A percentile compares a stretch with the other conserved stretches of the same genome.
Evolutionary conservation across 2,797 vertebrate genomes (phyloP).

Genomic region (Oophaga sylvatica): DNA sequence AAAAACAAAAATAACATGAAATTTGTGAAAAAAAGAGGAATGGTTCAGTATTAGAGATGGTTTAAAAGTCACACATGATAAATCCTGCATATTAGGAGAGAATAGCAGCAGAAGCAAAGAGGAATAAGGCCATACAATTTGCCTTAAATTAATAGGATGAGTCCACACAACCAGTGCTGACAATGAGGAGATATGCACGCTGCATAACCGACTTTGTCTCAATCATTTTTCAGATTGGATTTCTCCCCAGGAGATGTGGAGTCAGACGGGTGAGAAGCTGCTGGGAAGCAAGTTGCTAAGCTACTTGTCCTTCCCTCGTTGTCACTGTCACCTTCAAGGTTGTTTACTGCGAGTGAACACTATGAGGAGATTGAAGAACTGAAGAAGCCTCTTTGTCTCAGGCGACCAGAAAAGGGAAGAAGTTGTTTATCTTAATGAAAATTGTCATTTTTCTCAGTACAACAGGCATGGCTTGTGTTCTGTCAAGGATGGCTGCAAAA

Average conservation of each 20-base stretch:
- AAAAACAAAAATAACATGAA: neutral
- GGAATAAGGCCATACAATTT: constrained; percentile 31
- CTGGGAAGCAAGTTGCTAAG: neutral
- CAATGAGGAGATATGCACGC: constrained; percentile 50
- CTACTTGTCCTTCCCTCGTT: constrained; percentile 52
- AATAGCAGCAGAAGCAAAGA: constrained; percentile 34
- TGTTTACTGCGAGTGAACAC: constrained; percentile 51
- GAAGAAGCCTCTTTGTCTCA: neutral
- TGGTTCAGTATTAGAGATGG: neutral
- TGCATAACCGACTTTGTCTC: constrained; percentile 47
- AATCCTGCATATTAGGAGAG: neutral
- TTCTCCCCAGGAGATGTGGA: constrained; percentile 52
- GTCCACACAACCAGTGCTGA: constrained; percentile 49
- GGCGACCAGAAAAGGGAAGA: neutral
- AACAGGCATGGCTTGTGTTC: neutral
- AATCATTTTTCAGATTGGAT: constrained; percentile 60
- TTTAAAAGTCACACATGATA: constrained; percentile 10
- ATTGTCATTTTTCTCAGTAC: constrained; percentile 57
- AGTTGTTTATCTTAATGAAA: constrained; percentile 62
- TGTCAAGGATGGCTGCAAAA: neutral
- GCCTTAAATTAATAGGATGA: constrained; percentile 50
- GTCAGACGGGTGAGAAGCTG: neutral
- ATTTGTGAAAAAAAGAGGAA: neutral
- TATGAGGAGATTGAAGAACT: constrained; percentile 45
- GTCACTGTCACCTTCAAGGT: constrained; percentile 46